A percentile compares a stretch with the other conserved stretches of the same genome.
phyloP scores from a whole-genome alignment of 2,797 vertebrate species.

The Taenioides sp. region DNA sequence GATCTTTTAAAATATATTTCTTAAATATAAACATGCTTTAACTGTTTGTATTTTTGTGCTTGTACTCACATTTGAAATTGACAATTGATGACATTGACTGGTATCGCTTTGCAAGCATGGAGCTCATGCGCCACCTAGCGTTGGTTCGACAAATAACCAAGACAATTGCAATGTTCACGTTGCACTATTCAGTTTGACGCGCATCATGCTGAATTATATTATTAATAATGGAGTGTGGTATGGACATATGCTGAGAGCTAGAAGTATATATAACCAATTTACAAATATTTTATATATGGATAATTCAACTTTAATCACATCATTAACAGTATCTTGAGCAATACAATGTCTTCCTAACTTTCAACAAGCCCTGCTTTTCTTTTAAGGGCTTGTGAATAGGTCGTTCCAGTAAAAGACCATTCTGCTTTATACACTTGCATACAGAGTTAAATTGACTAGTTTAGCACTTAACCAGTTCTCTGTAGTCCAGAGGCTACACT shows the following conservation, averaged over 20 bases:
- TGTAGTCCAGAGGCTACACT: slow-evolving; percentile 34
- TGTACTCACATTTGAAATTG: no score
- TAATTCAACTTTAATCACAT: slow-evolving; percentile 63
- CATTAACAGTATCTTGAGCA: slow-evolving; percentile 43
- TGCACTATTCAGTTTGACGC: no score
- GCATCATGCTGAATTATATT: no score
- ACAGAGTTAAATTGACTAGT: slow-evolving; percentile 29
- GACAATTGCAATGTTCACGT: no score
- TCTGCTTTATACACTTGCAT: slow-evolving; percentile 32
- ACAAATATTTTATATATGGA: neutral
- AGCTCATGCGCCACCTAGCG: no score
- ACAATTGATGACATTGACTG: no score
- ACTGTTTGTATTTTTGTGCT: no score
- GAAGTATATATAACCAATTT: neutral
- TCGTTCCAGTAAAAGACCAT: slow-evolving; percentile 29
- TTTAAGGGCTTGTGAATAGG: slow-evolving; percentile 25
- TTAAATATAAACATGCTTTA: no score
- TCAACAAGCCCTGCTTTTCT: slow-evolving; percentile 41
- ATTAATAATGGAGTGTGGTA: neutral
- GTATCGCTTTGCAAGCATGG: no score
- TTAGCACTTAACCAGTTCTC: slow-evolving; percentile 31
- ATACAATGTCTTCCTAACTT: slow-evolving; percentile 30
- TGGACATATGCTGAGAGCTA: neutral
- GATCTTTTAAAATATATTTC: no score
- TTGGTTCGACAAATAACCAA: no score